Conservation (phyloP, 2,888 invertebrate species). For the Ophion costatus region DNA sequence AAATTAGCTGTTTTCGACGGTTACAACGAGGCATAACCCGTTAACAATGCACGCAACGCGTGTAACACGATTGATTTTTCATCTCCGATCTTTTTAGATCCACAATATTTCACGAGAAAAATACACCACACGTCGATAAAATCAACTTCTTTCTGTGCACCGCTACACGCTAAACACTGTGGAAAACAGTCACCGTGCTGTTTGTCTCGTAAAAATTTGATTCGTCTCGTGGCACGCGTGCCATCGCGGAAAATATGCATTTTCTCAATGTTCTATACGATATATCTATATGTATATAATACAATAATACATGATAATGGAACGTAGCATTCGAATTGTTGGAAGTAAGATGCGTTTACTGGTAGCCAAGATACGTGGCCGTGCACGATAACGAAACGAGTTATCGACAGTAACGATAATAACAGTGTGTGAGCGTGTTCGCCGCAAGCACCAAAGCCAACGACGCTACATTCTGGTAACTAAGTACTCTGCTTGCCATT, state of each 20-base stretch:
- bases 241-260: conserved; percentile 32
- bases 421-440: conserved; percentile 5
- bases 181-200: conserved; percentile 24
- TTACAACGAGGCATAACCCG: no score
- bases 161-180: conserved; percentile 20
- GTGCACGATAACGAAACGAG: conserved; percentile 15
- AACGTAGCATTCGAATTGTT: conserved; percentile 56
- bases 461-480: conserved; percentile 49
- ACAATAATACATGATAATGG: conserved; percentile 54
- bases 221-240: conserved; percentile 39
- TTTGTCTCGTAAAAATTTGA: conserved; percentile 53
- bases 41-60: neutral
- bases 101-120: neutral
- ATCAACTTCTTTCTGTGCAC: conserved; percentile 6
- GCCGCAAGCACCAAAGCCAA: neutral
- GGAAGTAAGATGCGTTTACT: conserved; percentile 52
- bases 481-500: conserved; percentile 33
- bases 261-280: conserved; percentile 19
- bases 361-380: conserved; percentile 23
- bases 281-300: conserved; percentile 36
- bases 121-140: conserved; percentile 13
- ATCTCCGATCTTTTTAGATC: neutral
- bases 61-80: neutral
- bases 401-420: conserved; percentile 36
- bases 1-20: no score